phyloP scores from a whole-genome alignment of 2,797 vertebrate species.

The Hoplostethus atlanticus region DNA sequence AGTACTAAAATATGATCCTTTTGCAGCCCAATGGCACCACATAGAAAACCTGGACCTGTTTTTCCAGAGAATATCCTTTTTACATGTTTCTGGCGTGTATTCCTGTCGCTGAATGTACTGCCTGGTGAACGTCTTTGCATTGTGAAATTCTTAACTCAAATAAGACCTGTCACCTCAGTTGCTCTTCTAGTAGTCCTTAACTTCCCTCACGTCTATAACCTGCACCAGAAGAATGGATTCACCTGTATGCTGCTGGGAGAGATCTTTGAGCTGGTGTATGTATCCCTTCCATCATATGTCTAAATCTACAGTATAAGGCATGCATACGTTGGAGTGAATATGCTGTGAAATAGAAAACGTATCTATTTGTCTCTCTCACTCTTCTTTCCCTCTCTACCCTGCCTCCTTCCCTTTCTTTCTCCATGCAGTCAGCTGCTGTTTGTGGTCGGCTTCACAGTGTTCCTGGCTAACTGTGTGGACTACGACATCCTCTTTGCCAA shows the following conservation, averaged over 20 bases:
- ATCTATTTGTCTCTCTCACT: rapidly evolving
- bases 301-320: neutral
- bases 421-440: conserved; percentile 95
- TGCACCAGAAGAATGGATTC: conserved; percentile 99
- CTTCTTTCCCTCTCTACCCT: neutral
- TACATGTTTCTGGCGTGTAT: neutral
- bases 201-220: conserved; percentile 91
- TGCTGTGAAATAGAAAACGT: neutral
- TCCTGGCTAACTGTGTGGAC: conserved; percentile 98
- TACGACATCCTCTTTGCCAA: conserved; percentile 99
- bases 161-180: neutral
- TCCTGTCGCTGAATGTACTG: neutral
- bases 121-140: neutral
- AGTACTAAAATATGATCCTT: conserved; percentile 19
- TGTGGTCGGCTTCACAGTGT: conserved; percentile 97
- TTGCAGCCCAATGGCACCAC: conserved; percentile 96
- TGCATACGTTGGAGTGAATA: neutral
- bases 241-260: conserved; percentile 98
- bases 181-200: conserved; percentile 82
- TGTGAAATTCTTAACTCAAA: neutral
- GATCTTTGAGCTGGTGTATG: conserved; percentile 98
- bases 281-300: conserved; percentile 49
- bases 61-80: conserved; percentile 99
- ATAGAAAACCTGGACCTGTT: conserved; percentile 99
- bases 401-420: conserved; percentile 3